A percentile compares a stretch with the other conserved stretches of the same genome.
phyloP scores from a whole-genome alignment of 1,140 invertebrate species.

The Bombus ignitus region DNA sequence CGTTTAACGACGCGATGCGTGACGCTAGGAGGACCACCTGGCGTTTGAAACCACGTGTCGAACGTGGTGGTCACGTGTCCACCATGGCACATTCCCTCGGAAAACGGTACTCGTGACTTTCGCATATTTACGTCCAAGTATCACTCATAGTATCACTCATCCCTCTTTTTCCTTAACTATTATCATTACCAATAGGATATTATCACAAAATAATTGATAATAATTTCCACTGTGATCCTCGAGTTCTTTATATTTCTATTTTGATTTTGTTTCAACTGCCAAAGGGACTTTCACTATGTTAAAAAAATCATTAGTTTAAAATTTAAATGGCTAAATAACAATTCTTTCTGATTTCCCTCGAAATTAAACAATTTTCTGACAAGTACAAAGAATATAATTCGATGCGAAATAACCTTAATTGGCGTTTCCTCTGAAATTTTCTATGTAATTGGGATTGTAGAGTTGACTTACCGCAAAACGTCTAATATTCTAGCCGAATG shows the following conservation, averaged over 20 bases:
- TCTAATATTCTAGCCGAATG: slow-evolving; percentile 57
- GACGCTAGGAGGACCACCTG: slow-evolving; percentile 70
- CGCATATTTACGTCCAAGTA: slow-evolving; percentile 48
- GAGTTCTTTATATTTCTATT: too few species aligned
- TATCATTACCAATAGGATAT: too few species aligned
- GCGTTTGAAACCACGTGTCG: slow-evolving; percentile 68
- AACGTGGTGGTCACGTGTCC: slow-evolving; percentile 72
- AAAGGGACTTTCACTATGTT: too few species aligned
- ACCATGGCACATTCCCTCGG: slow-evolving; percentile 60
- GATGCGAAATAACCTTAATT: background rate
- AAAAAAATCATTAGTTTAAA: too few species aligned
- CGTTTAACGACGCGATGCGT: slow-evolving; percentile 68
- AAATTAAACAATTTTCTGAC: background rate
- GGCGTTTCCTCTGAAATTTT: background rate
- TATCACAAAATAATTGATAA: background rate
- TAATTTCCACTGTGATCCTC: too few species aligned
- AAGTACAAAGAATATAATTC: background rate
- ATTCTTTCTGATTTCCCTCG: background rate
- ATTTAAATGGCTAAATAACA: background rate
- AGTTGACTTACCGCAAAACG: slow-evolving; percentile 25
- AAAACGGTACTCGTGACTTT: slow-evolving; percentile 48
- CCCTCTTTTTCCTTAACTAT: background rate
- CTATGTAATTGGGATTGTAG: slow-evolving; percentile 26
- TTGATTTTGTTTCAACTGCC: too few species aligned
- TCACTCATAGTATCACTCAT: background rate